Base-by-base conservation (phyloP, 2,888 invertebrate genomes). In the Geophilus truncorum region DNA sequence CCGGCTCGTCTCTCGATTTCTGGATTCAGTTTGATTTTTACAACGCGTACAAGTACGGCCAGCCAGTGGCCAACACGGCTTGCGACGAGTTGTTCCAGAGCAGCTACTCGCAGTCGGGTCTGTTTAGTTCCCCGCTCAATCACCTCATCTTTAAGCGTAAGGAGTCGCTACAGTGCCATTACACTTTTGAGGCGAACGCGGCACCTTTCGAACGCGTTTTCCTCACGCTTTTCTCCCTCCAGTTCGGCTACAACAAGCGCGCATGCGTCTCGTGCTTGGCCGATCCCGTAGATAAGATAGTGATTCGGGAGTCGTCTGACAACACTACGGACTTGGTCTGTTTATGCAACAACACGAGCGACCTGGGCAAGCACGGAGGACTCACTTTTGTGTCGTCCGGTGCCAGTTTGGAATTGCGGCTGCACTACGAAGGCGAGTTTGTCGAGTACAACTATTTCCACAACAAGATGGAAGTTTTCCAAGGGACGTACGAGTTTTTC, bases 21-120 rank as follows among this genome's bases (percentile, higher is more conserved):
- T 96, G 96, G 95, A 95, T 95, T 0, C 95, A 95, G 86, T 96
- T 95, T 85, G 95, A 96, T 85, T 96, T 95, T 89, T 95, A 95
- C 88, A 95, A 95, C 87, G 94, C 95, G 85, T 95, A 94, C 0
- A 92, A 93, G 79, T 92, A 93, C 83, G 96, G 96, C 0, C 94
- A 94, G 83, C 92, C 93, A 0, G 92, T 95, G 0, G 90, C 91
- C 0, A 92, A 92, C 21, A 94, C 94, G 0, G 91, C 92, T 3
- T 96, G 96, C 86, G 96, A 96, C 85, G 95, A 96, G 86, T 92
- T 93, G 1, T 94, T 95, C 86, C 92, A 93, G 12, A 93, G 94
- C 0, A 95, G 95, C 94, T 92, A 92, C 84, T 91, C 92, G 82
- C 89, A 92, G 7, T 28, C 28, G 9, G 95, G 95, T 0, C 90